phyloP scores from a whole-genome alignment of 2,797 vertebrate genomes.

The Hippopotamyrus pictus region DNA sequence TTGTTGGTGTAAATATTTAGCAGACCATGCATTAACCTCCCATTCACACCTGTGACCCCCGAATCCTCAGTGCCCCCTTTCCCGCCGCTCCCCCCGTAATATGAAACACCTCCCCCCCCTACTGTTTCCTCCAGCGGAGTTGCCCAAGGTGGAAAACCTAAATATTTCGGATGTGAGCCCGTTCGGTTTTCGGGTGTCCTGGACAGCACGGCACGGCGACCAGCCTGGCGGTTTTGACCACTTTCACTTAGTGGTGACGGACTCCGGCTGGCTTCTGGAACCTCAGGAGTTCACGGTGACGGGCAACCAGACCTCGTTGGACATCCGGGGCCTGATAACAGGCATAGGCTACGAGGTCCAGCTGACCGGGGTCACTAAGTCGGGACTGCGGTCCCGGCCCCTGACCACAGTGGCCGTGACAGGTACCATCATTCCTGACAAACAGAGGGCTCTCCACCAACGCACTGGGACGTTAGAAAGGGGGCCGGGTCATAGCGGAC shows the following conservation, averaged over 20 bases:
- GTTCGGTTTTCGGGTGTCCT: conserved; percentile 86
- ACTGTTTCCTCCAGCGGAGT: conserved; percentile 66
- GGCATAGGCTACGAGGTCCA: conserved; percentile 96
- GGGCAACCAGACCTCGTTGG: conserved; percentile 77
- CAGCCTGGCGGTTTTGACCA: conserved; percentile 68
- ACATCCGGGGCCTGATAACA: conserved; percentile 91
- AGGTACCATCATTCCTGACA: conserved; percentile 67
- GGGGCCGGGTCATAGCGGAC: background rate
- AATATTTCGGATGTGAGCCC: conserved; percentile 82
- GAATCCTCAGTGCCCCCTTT: conserved; percentile 30
- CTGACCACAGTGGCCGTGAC: conserved; percentile 84
- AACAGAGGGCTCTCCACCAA: conserved; percentile 21
- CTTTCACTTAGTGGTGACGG: conserved; percentile 85
- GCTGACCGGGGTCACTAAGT: conserved; percentile 78
- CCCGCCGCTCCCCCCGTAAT: conserved; percentile 30
- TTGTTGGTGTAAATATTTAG: background rate
- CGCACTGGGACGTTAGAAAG: conserved; percentile 9
- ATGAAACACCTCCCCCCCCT: conserved; percentile 1
- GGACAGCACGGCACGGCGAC: conserved; percentile 67
- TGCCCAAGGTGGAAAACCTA: conserved; percentile 92
- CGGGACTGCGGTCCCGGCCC: conserved; percentile 80
- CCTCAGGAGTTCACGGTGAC: conserved; percentile 84
- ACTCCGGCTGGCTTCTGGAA: conserved; percentile 91
- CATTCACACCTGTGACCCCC: conserved; percentile 47
- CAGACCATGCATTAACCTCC: background rate